Evolutionary conservation across 2,888 invertebrate species (phyloP).

Genomic region (Heterodera filipjevi): DNA sequence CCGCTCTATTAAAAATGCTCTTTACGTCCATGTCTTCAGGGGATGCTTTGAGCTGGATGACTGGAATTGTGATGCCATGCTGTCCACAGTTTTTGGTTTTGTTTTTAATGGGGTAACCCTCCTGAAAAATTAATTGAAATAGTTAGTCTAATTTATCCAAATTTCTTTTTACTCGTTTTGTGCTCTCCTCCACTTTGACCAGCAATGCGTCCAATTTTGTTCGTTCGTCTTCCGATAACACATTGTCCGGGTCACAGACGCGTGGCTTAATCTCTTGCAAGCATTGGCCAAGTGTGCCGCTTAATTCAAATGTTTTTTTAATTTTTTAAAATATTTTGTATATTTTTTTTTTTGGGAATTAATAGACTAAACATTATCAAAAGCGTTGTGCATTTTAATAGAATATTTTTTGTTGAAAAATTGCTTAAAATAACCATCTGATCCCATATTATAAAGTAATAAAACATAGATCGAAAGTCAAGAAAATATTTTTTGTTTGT

Average conservation of each 20-base stretch:
- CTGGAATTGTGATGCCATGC: background rate
- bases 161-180: background rate
- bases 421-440: no score
- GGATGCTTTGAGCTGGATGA: background rate
- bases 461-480: no score
- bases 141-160: no score
- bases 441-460: no score
- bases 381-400: no score
- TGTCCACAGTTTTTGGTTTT: background rate
- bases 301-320: background rate
- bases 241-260: background rate
- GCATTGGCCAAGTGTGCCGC: conserved; percentile 2
- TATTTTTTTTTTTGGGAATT: no score
- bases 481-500: no score
- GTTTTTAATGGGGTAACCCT: background rate
- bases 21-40: background rate
- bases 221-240: background rate
- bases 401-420: no score
- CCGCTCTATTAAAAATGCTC: no score
- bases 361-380: no score
- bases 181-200: background rate
- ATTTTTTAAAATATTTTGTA: background rate
- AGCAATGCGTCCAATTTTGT: background rate
- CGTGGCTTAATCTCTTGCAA: conserved; percentile 1
- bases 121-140: background rate